Base-by-base conservation (phyloP, 2,113 vertebrate species). In the Lates calcarifer region DNA sequence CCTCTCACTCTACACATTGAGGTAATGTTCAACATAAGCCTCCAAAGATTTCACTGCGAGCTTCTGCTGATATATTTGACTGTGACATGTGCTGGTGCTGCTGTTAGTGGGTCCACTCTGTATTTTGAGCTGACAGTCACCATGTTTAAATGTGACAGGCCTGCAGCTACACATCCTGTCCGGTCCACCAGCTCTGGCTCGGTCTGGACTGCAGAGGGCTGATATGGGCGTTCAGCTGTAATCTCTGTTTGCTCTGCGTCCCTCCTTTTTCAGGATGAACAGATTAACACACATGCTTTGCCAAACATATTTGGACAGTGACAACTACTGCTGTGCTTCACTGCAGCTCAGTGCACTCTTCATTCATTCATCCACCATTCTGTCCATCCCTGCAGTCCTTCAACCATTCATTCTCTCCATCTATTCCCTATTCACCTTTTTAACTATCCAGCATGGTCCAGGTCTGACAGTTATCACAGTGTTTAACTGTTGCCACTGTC, bases 251-350 rank as follows among this genome's bases (percentile, higher is more conserved):
- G 58, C 67, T 37, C 11, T 39, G 14, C 35, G 9, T 35, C 43
- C 13, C n/a, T 64, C 47, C 58, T 45, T 51, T 45, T 78, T 24
- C 51, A 69, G 55, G 65, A 28, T 61, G 31, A 31, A 17, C 60
- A 80, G 49, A 65, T 56, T 26, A 43, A 57, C 57, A 80, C 51
- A 53, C 33, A 69, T 28, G 51, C 74, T 61, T 72, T 73, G 60
- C 77, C 86, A 77, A 62, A 29, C 74, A 74, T 74, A 67, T 81
- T 82, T 77, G 70, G 69, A 78, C 43, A 24, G 47, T 57, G 60
- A 58, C n/a, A 61, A 53, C 65, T 51, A 24, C 22, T 13, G 41
- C 33, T 41, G 14, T 62, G 51, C 37, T 43, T 68, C 10, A 17
- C 6, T 61, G 43, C 57, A 74, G 41, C 53, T 47, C 74, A 26